Evolutionary conservation across 2,888 invertebrate species (phyloP).

Genomic region (Trissoscelio sp.): DNA sequence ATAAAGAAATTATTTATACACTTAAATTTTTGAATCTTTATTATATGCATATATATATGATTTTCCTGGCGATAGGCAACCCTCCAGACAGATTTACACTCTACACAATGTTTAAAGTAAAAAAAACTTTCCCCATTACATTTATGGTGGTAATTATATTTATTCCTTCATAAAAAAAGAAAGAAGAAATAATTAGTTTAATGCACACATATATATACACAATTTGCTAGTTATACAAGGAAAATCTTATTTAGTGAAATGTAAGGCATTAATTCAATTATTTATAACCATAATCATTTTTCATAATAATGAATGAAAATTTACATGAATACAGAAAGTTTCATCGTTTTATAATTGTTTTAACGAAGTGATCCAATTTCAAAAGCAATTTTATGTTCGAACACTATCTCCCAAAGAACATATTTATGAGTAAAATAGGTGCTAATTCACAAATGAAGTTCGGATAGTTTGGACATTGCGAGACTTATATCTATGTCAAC

Average conservation of each 20-base stretch:
- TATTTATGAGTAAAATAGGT: neutral
- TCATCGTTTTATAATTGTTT: neutral
- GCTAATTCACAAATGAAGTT: slow-evolving; percentile 7
- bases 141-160: slow-evolving; percentile 15
- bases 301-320: neutral
- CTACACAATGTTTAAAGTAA: neutral
- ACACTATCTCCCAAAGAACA: neutral
- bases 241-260: slow-evolving; percentile 10
- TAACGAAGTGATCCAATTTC: neutral
- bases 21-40: too few relatives aligned
- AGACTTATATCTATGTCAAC: slow-evolving; percentile 68
- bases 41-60: too few relatives aligned
- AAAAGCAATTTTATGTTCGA: neutral
- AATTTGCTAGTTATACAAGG: slow-evolving; percentile 9
- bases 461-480: neutral
- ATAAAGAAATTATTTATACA: too few relatives aligned
- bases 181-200: slow-evolving; percentile 15
- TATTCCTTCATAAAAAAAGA: slow-evolving; percentile 11
- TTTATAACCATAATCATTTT: neutral
- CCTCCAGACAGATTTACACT: too few relatives aligned
- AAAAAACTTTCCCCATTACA: slow-evolving; percentile 11
- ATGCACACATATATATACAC: neutral
- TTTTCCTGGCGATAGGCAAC: too few relatives aligned
- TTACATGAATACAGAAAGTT: neutral
- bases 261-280: neutral